Evolutionary conservation across 1,140 invertebrate genomes (phyloP), one percentile per base, ranked within the genome.

Genomic region (Calycopis cecrops): DNA sequence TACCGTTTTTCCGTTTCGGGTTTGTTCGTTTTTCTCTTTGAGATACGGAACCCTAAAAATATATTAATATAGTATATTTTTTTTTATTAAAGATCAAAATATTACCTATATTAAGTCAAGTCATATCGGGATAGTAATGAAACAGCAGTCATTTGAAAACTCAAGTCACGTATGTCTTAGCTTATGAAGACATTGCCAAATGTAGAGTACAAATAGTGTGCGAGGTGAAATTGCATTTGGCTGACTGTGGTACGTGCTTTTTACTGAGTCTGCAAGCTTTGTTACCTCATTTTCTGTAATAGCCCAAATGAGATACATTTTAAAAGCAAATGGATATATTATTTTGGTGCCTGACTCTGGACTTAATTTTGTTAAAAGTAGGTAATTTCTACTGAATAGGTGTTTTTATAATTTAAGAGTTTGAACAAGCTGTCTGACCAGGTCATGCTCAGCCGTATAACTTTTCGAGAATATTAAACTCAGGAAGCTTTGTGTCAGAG

Each of bases 121-220:
- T 14, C 12, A 14, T 16, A 14, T 37, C 35, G 21, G 2, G 21
- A 37, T 4, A 37, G 35, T 2, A 37, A 37, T n/a, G 11, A 10
- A 37, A 37, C 9, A 37, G 21, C n/a, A 37, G 11, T 37, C 9
- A 10, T 37, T 9, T 17, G 40, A 44, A 44, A 16, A 16, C 14
- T 8, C 17, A 9, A 12, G 0, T 16, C 12, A 44, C 40, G 16
- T 44, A 44, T 9, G 6, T 44, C 14, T 16, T 44, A 28, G 40
- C 40, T 44, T 17, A 44, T 44, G 40, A 44, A 44, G 40, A 44
- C 40, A 14, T 9, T 44, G 40, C 16, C 40, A 44, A 44, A 44
- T 16, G 14, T 40, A 4, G 40, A 28, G 9, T 44, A 44, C 40
- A 44, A 44, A 44, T 16, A 16, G 9, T 9, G 9, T 12, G 21